Evolutionary conservation across 2,113 vertebrate species (phyloP), one percentile per base, ranked within the genome.

Genomic region (Heteronetta atricapilla): DNA sequence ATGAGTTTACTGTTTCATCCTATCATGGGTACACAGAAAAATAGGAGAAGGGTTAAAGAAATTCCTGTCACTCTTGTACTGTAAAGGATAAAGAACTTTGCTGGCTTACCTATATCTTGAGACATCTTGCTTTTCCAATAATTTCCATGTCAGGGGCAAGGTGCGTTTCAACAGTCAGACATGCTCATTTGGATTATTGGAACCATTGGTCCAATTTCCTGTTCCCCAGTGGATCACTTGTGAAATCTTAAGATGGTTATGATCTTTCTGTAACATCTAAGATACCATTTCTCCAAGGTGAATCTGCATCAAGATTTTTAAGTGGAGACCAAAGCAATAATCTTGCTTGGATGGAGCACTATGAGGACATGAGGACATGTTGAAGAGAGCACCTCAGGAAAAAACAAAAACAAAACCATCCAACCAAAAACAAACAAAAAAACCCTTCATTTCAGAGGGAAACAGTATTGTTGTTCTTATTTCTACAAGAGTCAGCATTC

Each of bases 141-240:
- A 31, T 67, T 78, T 59, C 14, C 8, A 29, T 53, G 36, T n/a
- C 38, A n/a, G 23, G 36, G 44, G 5, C 15, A 77, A 77, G 70
- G 12, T 3, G 0, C 25, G 13, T 13, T 56, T 66, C 58, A 64
- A 16, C 28, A 86, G 73, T 34, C 60, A 84, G 69, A 67, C 0
- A 2, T 63, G 20, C 4, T 22, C 26, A 78, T 69, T 67, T 0
- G 0, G 3, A 15, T 38, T n/a, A 11, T 1, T 74, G 31, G 53
- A 85, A 85, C 66, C 2, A 29, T 0, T 33, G 6, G 22, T 53
- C 3, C n/a, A 46, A 10, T 70, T 74, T 82, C 28, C 63, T 80
- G 16, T 67, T 89, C 22, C 10, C 8, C 13, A 56, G 8, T 14
- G 74, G 20, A 86, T 7, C 23, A 19, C 18, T 14, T 73, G 10